phyloP scores from a whole-genome alignment of 2,888 invertebrate genomes.

The Petrolisthes manimaculis region DNA sequence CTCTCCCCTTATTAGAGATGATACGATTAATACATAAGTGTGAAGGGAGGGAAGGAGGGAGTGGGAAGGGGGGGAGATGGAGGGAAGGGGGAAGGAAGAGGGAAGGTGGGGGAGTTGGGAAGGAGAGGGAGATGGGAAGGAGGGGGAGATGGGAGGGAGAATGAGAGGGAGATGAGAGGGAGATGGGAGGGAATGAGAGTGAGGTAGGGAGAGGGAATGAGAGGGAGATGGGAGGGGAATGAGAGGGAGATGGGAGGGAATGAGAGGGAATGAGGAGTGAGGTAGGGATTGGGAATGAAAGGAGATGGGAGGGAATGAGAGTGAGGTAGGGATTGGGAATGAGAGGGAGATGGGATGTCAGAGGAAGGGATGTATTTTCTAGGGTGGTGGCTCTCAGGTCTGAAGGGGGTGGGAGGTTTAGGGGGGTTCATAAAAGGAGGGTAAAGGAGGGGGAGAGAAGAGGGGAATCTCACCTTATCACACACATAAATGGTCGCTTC shows the following conservation, averaged over 20 bases:
- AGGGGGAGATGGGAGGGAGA: neutral
- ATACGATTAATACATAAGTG: too few species aligned
- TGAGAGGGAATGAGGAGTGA: neutral
- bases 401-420: too few species aligned
- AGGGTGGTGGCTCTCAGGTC: too few species aligned
- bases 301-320: neutral
- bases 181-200: neutral
- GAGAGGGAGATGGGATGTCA: neutral
- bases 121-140: neutral
- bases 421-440: too few species aligned
- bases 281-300: neutral
- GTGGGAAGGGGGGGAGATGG: neutral
- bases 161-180: slow-evolving; percentile 6
- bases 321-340: neutral
- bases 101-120: too few species aligned
- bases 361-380: neutral
- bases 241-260: neutral
- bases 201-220: neutral
- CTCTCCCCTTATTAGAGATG: too few species aligned
- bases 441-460: neutral
- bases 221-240: neutral
- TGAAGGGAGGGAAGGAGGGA: too few species aligned
- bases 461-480: too few species aligned
- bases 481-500: too few species aligned
- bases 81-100: neutral